Evolutionary conservation across 2,797 vertebrate genomes (phyloP).

Genomic region (Neopelma chrysocephalum): DNA sequence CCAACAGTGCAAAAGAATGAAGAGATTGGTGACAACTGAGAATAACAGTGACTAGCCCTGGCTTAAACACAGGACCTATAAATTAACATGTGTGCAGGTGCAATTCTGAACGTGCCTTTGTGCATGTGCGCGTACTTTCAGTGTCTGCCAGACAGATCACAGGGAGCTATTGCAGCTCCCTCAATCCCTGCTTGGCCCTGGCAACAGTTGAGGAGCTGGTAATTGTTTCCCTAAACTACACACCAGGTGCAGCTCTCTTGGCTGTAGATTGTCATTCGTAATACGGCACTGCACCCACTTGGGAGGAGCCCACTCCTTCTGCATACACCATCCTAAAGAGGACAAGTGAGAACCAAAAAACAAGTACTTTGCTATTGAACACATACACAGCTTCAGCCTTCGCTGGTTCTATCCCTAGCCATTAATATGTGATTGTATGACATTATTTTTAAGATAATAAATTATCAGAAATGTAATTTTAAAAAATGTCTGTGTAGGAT

Average conservation of each 20-base stretch:
- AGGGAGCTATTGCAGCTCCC: not conserved
- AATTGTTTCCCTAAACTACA: not conserved
- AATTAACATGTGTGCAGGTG: constrained; percentile 10
- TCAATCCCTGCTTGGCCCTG: not conserved
- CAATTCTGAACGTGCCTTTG: not conserved
- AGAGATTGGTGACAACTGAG: not conserved
- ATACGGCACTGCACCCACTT: not conserved
- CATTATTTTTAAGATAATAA: not conserved
- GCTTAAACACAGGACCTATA: not conserved
- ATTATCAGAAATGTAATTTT: not conserved
- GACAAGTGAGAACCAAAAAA: not conserved
- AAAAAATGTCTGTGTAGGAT: not conserved
- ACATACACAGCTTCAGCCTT: not conserved
- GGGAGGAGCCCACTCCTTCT: not conserved
- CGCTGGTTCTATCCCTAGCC: not conserved
- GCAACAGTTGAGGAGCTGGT: not conserved
- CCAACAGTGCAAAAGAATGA: not conserved
- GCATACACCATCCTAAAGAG: not conserved
- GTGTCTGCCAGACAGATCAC: not conserved
- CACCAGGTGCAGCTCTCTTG: not conserved
- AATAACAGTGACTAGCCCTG: not conserved
- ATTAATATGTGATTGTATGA: not conserved
- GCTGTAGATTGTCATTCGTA: not conserved
- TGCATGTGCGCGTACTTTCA: not conserved
- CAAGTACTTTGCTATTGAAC: not conserved